Evolutionary conservation across 2,888 invertebrate species (phyloP).

Genomic region (Noctua fimbriata): DNA sequence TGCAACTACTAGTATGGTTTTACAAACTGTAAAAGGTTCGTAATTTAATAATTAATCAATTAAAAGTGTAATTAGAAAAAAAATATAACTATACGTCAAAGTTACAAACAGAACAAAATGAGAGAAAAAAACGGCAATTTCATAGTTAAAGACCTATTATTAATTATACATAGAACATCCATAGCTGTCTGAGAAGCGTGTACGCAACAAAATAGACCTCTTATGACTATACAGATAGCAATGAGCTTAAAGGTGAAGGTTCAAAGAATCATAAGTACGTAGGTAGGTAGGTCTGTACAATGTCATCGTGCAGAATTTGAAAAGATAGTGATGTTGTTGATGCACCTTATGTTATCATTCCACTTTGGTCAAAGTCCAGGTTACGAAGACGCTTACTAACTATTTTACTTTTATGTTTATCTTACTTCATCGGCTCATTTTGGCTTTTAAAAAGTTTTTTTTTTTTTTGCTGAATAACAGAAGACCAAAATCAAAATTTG

Average conservation of each 20-base stretch:
- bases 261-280: conserved; percentile 46
- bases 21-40: too few species aligned
- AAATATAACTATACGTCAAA: too few species aligned
- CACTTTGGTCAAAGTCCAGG: conserved; percentile 18
- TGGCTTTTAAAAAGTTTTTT: neutral
- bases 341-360: conserved; percentile 1
- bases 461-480: neutral
- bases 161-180: conserved; percentile 21
- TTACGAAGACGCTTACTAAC: neutral
- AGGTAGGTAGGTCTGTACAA: conserved; percentile 32
- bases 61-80: too few species aligned
- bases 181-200: conserved; percentile 45
- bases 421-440: neutral
- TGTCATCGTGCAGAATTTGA: conserved; percentile 36
- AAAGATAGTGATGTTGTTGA: conserved; percentile 26
- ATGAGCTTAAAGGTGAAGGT: conserved; percentile 64
- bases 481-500: too few species aligned
- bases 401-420: neutral
- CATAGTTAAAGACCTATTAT: too few species aligned
- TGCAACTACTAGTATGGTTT: too few species aligned
- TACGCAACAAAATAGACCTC: conserved; percentile 32
- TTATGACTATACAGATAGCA: conserved; percentile 49
- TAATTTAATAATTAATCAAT: too few species aligned
- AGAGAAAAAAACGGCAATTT: too few species aligned
- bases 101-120: too few species aligned